Conservation (phyloP, 1,140 invertebrate genomes). For the Metaphire vulgaris region DNA sequence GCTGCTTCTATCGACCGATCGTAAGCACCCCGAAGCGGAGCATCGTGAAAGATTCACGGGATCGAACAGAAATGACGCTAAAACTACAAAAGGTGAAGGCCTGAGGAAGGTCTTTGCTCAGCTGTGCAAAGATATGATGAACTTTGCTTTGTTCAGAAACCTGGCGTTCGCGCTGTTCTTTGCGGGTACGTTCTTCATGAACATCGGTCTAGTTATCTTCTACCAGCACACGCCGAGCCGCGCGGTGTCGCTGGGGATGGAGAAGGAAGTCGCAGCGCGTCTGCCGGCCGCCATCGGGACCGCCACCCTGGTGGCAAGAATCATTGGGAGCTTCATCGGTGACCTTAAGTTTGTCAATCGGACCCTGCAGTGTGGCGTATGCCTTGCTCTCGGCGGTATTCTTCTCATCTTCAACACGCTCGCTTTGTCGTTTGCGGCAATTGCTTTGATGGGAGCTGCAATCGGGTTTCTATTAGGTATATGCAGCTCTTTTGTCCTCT, state of each 20-base stretch:
- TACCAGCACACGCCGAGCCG: background rate
- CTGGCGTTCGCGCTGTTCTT: background rate
- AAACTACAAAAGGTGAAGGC: background rate
- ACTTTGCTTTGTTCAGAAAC: background rate
- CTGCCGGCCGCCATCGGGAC: background rate
- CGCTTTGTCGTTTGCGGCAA: background rate
- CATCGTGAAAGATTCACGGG: no score
- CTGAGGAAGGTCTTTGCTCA: background rate
- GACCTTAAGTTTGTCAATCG: background rate
- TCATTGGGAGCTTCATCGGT: background rate
- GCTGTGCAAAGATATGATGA: background rate
- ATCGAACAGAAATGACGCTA: background rate
- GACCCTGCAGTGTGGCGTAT: background rate
- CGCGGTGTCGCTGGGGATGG: background rate
- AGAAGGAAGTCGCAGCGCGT: background rate
- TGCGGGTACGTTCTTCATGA: background rate
- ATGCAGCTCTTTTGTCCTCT: no score
- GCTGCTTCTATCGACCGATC: constrained; percentile 6
- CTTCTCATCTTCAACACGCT: background rate
- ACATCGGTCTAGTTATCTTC: background rate
- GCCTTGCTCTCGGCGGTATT: background rate
- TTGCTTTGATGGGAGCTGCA: background rate
- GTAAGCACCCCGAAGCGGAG: no score
- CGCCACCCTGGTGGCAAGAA: background rate
- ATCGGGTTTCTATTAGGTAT: background rate